Evolutionary conservation across 2,797 vertebrate species (phyloP), one percentile per base, ranked within the genome.

Genomic region (Brotula barbata): DNA sequence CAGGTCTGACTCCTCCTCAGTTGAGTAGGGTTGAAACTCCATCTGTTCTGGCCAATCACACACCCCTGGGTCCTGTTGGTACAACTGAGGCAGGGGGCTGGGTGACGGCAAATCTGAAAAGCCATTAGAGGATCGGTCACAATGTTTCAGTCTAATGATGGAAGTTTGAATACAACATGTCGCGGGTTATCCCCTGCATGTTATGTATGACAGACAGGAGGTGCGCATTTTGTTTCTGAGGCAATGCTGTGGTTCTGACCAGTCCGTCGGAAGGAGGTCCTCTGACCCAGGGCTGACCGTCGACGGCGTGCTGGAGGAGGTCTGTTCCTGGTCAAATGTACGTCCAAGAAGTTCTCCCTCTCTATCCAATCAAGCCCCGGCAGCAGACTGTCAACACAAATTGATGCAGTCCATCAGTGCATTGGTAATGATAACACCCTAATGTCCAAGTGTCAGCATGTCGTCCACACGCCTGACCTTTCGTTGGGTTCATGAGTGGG

Each of bases 301-400:
- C 89, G 87, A 22, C 92, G 86, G 10, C 92, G 83, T 28, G 92
- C 92, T 2, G 92, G 92, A 44, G 92, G 91, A 58, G 92, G 92
- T 64, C 92, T 87, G 82, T 93, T 93, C 58, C 92, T 89, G 1
- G 92, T 93, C 54, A 93, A 83, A 70, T 93, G 92, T 31, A 93
- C 92, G 49, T 93, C 92, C 45, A 93, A 70, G 69, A 93, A 93
- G 81, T 91, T 92, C 72, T 92, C 92, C 72, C 92, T 88, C 74
- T 93, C 92, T 34, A 93, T 92, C 81, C 91, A 88, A 76, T 93
- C 92, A 1, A 93, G 87, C 6, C 91, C 92, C 2, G 90, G 89
- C 55, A 92, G 80, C 20, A 93, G 64, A 65, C 92, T 93, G 47
- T 3, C 22, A 77, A 67, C 11, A 77, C 62, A 59, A 57, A 1